phyloP scores from a whole-genome alignment of 2,113 vertebrate genomes.

The Oryzias curvinotus region DNA sequence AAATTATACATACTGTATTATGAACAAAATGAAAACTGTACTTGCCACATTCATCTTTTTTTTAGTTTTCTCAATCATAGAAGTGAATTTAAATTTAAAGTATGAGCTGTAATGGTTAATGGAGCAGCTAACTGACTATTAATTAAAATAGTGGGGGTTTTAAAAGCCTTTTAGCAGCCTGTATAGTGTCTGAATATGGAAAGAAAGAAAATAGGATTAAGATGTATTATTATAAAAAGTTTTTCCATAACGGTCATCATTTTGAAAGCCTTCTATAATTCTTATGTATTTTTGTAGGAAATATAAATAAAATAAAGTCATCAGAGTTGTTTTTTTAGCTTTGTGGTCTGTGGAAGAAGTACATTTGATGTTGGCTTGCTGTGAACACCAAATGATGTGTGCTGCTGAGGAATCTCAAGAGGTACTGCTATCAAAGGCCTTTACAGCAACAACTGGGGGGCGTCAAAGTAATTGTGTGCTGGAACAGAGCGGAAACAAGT shows the following conservation, averaged over 20 bases:
- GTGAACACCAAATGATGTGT: constrained; percentile 56
- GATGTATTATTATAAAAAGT: background rate
- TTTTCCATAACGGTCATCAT: background rate
- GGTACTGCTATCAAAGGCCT: constrained; percentile 29
- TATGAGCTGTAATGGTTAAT: constrained; percentile 24
- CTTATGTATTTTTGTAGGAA: constrained; percentile 19
- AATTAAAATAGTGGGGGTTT: constrained; percentile 14
- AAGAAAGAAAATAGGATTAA: background rate
- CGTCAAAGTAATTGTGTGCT: constrained; percentile 52
- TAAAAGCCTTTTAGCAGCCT: constrained; percentile 6
- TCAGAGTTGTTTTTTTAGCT: constrained; percentile 70
- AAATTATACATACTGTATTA: background rate
- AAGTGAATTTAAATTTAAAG: constrained; percentile 17
- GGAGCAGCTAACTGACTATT: constrained; percentile 18
- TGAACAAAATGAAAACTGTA: background rate
- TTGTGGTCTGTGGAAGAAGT: too few relatives aligned
- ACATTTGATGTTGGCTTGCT: too few relatives aligned
- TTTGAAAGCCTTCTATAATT: background rate
- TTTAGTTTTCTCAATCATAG: background rate
- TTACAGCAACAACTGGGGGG: constrained; percentile 8
- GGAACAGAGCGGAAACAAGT: constrained; percentile 47
- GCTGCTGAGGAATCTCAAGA: constrained; percentile 76
- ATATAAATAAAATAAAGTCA: constrained; percentile 45
- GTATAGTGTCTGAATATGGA: background rate
- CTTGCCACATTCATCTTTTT: background rate